Base-by-base conservation (phyloP, 2,888 invertebrate species). In the Exocentrus adspersus region DNA sequence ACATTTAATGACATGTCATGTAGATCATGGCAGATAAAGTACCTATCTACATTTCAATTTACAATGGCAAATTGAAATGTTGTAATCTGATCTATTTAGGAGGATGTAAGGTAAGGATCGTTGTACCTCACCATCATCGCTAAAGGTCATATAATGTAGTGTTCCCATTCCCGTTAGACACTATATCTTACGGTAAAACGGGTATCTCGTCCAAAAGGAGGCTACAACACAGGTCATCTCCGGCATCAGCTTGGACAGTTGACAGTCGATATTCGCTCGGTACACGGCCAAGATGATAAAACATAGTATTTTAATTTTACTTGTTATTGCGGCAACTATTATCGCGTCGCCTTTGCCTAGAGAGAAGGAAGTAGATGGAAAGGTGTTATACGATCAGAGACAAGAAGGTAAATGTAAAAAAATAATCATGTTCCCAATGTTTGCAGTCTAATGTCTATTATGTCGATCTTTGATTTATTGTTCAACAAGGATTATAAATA, bases 371-470 rank as follows among this genome's bases (percentile, higher is more conserved):
- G 17, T 12, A 12, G 56, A 56, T 21, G 28, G 19, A 9, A 59
- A 32, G 48, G 71, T 76, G 30, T 62, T 76, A n/a, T 88, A 88
- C 83, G 89, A 93, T 79, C 91, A 92, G 77, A 86, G 91, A 0
- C 93, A 93, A 79, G 90, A 92, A 60, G 93, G 93, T 70, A 65
- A 62, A 9, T 37, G 5, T 37, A n/a, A 1, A 5, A 14, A 32
- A 32, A 14, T 30, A 17, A n/a, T n/a, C n/a, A n/a, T n/a, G n/a
- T n/a, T n/a, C n/a, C n/a, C n/a, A n/a, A n/a, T n/a, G n/a, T n/a
- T n/a, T n/a, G n/a, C n/a, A n/a, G n/a, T n/a, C n/a, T n/a, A n/a
- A n/a, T n/a, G n/a, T n/a, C n/a, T n/a, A n/a, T n/a, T n/a, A n/a
- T n/a, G n/a, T n/a, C n/a, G n/a, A n/a, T n/a, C n/a, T n/a, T n/a